Evolutionary conservation across 1,140 invertebrate species (phyloP).

Genomic region (Zaprionus ghesquierei): DNA sequence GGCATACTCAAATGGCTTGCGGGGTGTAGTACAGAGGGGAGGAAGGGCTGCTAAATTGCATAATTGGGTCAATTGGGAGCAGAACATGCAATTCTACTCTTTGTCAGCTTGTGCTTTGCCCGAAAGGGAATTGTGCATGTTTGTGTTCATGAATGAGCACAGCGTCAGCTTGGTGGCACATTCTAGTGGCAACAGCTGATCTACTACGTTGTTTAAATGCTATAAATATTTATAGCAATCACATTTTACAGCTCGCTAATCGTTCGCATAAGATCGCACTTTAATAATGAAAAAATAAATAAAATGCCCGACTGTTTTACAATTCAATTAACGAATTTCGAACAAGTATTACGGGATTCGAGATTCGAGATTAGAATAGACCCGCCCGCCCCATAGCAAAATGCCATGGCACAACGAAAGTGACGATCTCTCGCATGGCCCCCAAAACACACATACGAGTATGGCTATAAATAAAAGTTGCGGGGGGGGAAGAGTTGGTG

Average conservation of each 20-base stretch:
- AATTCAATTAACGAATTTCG: slow-evolving; percentile 50
- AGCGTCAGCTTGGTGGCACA: slow-evolving; percentile 12
- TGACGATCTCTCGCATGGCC: slow-evolving; percentile 18
- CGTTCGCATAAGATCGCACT: slow-evolving; percentile 10
- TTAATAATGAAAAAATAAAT: too few relatives aligned
- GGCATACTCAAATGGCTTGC: not conserved
- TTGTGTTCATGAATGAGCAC: not conserved
- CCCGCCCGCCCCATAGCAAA: slow-evolving; percentile 1
- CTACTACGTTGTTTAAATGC: not conserved
- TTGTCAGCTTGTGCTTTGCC: not conserved
- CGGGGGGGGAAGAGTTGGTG: not conserved
- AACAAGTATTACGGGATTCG: not conserved
- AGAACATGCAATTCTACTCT: slow-evolving; percentile 10
- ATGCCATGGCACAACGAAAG: slow-evolving; percentile 6
- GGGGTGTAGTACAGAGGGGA: not conserved
- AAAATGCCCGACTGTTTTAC: slow-evolving; percentile 19
- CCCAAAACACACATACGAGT: slow-evolving; percentile 5
- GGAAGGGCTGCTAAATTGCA: slow-evolving; percentile 43
- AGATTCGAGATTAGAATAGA: slow-evolving; percentile 24
- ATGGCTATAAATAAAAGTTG: slow-evolving; percentile 48
- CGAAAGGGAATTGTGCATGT: too few relatives aligned
- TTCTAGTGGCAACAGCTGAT: not conserved
- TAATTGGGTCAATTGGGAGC: slow-evolving; percentile 66
- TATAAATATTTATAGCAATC: slow-evolving; percentile 26
- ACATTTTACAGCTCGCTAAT: slow-evolving; percentile 31